A percentile compares a stretch with the other conserved stretches of the same genome.
Evolutionary conservation across 2,113 vertebrate species (phyloP).

Genomic region (Podarcis raffonei): DNA sequence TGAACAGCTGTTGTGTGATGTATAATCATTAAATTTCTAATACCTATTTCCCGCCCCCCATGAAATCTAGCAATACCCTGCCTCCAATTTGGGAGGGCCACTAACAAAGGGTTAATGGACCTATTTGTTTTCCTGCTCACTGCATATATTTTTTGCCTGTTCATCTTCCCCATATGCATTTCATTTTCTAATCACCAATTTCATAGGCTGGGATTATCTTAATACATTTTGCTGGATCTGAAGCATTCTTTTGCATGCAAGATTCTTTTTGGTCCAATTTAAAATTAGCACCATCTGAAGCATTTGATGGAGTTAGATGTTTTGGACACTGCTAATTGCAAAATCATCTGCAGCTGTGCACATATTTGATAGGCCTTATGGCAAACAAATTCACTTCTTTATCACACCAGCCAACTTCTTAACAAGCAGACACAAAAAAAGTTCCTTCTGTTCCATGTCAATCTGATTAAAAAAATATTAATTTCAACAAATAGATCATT

Average conservation of each 20-base stretch:
- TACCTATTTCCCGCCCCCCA: not conserved
- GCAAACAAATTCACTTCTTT: conserved; percentile 47
- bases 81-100: not conserved
- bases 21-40: not conserved
- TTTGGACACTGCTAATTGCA: conserved; percentile 62
- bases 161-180: not conserved
- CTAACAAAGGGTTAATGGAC: not conserved
- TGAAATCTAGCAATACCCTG: not conserved
- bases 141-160: conserved; percentile 6
- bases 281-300: conserved; percentile 62
- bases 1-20: not conserved
- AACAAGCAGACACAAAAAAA: not conserved
- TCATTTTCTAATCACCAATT: not conserved
- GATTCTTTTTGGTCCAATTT: conserved; percentile 41
- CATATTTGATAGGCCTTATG: conserved; percentile 51
- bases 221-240: conserved; percentile 32
- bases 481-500: conserved; percentile 9
- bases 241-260: not conserved
- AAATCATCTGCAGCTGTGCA: conserved; percentile 66
- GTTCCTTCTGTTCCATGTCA: conserved; percentile 44
- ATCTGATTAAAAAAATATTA: conserved; percentile 2
- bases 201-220: conserved; percentile 31
- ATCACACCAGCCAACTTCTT: conserved; percentile 30
- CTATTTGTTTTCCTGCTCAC: conserved; percentile 2
- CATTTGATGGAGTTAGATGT: conserved; percentile 53